Conservation (phyloP, 2,797 vertebrate species). For the Lacerta agilis region DNA sequence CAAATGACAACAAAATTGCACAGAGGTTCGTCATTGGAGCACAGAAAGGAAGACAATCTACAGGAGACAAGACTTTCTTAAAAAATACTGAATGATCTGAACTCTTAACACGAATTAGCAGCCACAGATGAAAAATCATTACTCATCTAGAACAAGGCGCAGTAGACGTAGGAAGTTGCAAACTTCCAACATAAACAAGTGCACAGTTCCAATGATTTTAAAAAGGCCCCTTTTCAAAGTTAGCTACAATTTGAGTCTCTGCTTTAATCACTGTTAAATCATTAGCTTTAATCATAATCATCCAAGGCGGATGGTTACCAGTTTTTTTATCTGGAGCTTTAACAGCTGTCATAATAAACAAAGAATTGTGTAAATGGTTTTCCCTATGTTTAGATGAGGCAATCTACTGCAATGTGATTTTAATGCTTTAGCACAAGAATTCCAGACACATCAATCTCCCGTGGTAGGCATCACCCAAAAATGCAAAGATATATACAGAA, state of each 20-base stretch:
- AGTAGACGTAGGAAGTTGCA: neutral
- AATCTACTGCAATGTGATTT: neutral
- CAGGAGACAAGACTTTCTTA: no score
- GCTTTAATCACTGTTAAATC: neutral
- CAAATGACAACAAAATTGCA: neutral
- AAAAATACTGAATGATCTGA: neutral
- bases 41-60: neutral
- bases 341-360: constrained; percentile 16
- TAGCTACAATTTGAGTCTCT: neutral
- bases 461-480: constrained; percentile 8
- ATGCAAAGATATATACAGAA: constrained; percentile 17
- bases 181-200: neutral
- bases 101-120: neutral
- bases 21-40: neutral
- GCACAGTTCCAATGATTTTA: neutral
- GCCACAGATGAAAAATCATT: neutral
- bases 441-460: neutral
- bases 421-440: constrained; percentile 12
- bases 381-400: constrained; percentile 5
- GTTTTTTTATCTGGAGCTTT: constrained; percentile 19
- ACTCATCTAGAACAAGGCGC: neutral
- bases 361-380: neutral
- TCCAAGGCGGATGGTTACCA: neutral
- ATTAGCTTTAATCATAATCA: constrained; percentile 27
- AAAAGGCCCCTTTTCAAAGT: neutral